Evolutionary conservation across 2,888 invertebrate genomes (phyloP).

Genomic region (Tenthredo amoena): DNA sequence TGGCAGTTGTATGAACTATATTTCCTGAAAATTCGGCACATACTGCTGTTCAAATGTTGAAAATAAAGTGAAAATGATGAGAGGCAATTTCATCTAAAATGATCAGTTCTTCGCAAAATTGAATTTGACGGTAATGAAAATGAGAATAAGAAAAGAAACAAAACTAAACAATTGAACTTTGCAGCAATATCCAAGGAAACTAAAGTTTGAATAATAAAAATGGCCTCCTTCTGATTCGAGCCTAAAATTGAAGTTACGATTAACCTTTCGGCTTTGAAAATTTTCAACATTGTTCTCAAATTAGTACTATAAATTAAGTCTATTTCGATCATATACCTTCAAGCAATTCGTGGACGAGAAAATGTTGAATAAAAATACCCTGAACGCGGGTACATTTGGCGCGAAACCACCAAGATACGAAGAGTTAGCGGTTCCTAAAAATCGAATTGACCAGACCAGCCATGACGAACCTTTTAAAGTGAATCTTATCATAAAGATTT

Average conservation of each 20-base stretch:
- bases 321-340: not conserved
- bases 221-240: not conserved
- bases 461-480: constrained; percentile 56
- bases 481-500: not conserved
- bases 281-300: not conserved
- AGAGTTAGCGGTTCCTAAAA: constrained; percentile 60
- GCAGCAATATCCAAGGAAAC: not conserved
- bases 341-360: not conserved
- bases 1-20: not conserved
- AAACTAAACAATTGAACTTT: constrained; percentile 4
- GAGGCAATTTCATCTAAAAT: not conserved
- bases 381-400: not conserved
- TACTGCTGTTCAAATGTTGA: not conserved
- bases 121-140: not conserved
- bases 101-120: not conserved
- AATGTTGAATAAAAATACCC: constrained; percentile 10
- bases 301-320: not conserved
- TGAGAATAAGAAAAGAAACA: not conserved
- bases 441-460: constrained; percentile 57
- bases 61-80: not conserved
- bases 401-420: constrained; percentile 56
- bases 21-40: not conserved
- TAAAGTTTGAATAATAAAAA: constrained; percentile 13
- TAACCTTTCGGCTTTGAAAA: constrained; percentile 26
- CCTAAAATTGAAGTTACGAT: not conserved